Base-by-base conservation (phyloP, 2,888 invertebrate species). In the Iselma pallidipennis region DNA sequence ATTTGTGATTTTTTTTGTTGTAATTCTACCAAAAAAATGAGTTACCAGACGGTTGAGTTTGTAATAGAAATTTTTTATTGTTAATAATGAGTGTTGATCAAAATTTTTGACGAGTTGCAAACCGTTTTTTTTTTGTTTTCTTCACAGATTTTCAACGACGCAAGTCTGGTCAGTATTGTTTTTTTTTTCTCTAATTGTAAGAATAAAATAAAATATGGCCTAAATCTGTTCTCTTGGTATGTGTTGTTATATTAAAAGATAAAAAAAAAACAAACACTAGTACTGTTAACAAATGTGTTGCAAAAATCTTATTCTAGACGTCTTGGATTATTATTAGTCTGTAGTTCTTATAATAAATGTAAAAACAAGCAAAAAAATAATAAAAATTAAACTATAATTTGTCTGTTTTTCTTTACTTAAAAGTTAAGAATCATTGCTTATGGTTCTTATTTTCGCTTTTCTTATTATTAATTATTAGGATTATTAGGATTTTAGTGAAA, bases 321-420 rank as follows among this genome's bases (percentile, higher is more conserved):
- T 76, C 75, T 70, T 68, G 71, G 37, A 37, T 37, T 37, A 37
- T 33, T 33, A 74, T 77, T 69, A 68, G 71, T 69, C 73, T 76
- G 76, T 78, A 77, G 74, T 75, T 77, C 76, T 76, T 72, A 68
- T 58, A 73, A 37, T 77, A 77, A 73, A 70, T 77, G 76, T 76
- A 77, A 70, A 76, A n/a, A n/a, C n/a, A n/a, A n/a, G n/a, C n/a
- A n/a, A n/a, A 76, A 74, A 74, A 74, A 76, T 71, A 67, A 69
- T 14, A 23, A 33, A 52, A 52, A 37, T 26, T 29, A n/a, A 50
- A 28, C 50, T 37, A 37, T 51, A n/a, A 21, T 26, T 52, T 57
- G 19, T n/a, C 5, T 50, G 49, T 25, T 29, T 57, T 49, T 37
- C 16, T 14, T 37, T 37, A 16, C n/a, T n/a, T n/a, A n/a, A n/a